These are phyloP conservation scores for Pyrgus malvae DNA, from an alignment of 2,888 invertebrate genomes.

Conservation along the genomic window DNA sequence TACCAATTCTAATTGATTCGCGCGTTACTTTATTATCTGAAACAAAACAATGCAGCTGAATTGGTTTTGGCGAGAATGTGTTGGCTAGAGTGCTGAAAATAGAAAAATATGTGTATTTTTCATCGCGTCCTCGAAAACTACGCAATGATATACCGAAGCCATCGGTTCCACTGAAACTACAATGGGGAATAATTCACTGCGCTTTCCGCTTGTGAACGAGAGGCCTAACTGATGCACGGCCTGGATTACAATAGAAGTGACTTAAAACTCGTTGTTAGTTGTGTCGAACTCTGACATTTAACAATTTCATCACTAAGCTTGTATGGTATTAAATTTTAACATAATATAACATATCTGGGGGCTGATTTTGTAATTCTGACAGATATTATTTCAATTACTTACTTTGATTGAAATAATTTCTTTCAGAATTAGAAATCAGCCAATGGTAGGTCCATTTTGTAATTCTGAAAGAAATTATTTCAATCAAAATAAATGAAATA, in stretches of 20 bases:
- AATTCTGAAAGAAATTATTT: no score
- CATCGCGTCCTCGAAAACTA: conserved; percentile 15
- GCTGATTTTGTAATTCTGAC: no score
- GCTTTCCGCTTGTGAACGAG: conserved; percentile 43
- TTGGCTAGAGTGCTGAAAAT: conserved; percentile 12
- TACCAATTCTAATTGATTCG: not conserved
- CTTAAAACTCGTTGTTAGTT: conserved; percentile 1
- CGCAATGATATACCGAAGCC: conserved; percentile 35
- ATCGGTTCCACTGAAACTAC: conserved; percentile 46
- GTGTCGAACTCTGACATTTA: not conserved
- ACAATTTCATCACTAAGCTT: no score
- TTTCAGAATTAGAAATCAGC: no score
- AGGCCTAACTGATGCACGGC: conserved; percentile 62
- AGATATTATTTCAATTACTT: no score
- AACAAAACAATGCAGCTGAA: conserved; percentile 6
- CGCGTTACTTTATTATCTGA: not conserved
- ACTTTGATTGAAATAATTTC: no score
- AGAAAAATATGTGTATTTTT: conserved; percentile 17
- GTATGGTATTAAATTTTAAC: no score
- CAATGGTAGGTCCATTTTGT: no score
- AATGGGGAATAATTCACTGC: conserved; percentile 61
- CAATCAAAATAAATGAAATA: no score
- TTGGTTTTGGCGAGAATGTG: conserved; percentile 8
- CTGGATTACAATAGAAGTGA: conserved; percentile 45
- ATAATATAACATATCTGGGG: no score